A percentile compares a stretch with the other conserved stretches of the same genome.
Evolutionary conservation across 2,888 invertebrate genomes (phyloP).

Genomic region (Macropis europaea): DNA sequence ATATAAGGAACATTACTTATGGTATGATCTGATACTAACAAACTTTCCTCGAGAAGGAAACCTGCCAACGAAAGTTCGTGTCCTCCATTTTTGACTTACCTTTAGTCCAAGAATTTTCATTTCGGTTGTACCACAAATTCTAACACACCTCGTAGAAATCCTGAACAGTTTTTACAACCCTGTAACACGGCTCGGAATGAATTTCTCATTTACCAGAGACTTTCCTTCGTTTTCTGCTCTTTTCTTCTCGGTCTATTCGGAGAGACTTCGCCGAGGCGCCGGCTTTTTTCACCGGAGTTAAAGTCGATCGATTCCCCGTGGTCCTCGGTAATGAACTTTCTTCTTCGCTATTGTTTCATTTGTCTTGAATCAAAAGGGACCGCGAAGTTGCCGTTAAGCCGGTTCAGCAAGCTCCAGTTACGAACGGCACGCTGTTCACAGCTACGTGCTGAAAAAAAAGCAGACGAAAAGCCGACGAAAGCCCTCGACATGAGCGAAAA

Average conservation of each 20-base stretch:
- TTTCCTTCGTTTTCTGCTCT: too few relatives aligned
- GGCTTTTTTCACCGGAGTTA: background rate
- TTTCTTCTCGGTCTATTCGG: background rate
- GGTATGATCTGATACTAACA: too few relatives aligned
- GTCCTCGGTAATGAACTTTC: background rate
- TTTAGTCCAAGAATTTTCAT: too few relatives aligned
- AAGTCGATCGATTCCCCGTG: slow-evolving; percentile 3
- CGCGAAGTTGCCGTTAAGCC: background rate
- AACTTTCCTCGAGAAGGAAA: too few relatives aligned
- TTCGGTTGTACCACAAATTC: too few relatives aligned
- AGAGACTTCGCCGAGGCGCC: background rate
- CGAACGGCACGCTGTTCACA: background rate
- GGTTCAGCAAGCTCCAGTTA: background rate
- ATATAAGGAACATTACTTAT: too few relatives aligned
- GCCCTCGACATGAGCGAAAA: slow-evolving; percentile 20
- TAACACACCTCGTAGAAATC: too few relatives aligned
- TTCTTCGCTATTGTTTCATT: slow-evolving; percentile 8
- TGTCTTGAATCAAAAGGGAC: slow-evolving; percentile 3
- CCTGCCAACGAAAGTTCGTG: too few relatives aligned
- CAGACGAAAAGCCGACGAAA: background rate
- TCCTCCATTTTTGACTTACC: too few relatives aligned
- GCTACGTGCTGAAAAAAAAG: background rate
- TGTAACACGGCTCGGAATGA: too few relatives aligned
- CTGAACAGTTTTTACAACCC: too few relatives aligned
- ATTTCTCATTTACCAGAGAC: too few relatives aligned